Conservation (phyloP, 1,140 invertebrate genomes). For the Coelopa frigida region DNA sequence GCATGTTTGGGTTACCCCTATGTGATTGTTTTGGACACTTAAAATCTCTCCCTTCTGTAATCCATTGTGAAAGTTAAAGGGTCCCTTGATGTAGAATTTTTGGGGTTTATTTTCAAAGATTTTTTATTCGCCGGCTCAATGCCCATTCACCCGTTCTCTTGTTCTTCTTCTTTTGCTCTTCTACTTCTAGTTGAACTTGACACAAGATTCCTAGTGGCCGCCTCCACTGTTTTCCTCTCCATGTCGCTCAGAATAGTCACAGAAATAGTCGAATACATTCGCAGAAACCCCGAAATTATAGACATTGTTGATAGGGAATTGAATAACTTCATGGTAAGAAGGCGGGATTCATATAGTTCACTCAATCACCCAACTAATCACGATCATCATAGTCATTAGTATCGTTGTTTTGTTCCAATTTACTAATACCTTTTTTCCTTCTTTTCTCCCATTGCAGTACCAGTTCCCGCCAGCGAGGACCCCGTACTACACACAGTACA, state of each 20-base stretch:
- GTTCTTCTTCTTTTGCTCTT: slow-evolving; percentile 10
- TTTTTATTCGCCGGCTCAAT: too few relatives aligned
- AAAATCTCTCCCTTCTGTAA: too few relatives aligned
- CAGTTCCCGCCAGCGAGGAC: slow-evolving; percentile 54
- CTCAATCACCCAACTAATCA: not conserved
- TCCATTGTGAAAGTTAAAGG: too few relatives aligned
- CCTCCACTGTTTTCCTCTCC: slow-evolving; percentile 42
- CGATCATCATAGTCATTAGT: not conserved
- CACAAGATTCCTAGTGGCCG: slow-evolving; percentile 41
- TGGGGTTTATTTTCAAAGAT: too few relatives aligned
- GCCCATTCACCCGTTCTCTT: slow-evolving; percentile 4
- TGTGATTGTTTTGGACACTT: too few relatives aligned
- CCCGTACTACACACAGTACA: slow-evolving; percentile 61
- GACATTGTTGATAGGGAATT: slow-evolving; percentile 43
- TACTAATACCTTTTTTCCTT: not conserved
- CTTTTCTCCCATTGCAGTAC: slow-evolving; percentile 44
- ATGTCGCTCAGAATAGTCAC: slow-evolving; percentile 42
- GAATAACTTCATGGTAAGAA: slow-evolving; percentile 42
- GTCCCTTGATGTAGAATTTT: too few relatives aligned
- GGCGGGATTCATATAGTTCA: not conserved
- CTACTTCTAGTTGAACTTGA: slow-evolving; percentile 38
- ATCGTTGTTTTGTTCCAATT: not conserved
- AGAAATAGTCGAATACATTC: slow-evolving; percentile 42
- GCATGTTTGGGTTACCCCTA: too few relatives aligned
- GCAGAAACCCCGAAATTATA: slow-evolving; percentile 40